Evolutionary conservation across 2,113 vertebrate genomes (phyloP), one percentile per base, ranked within the genome.

Genomic region (Corythaeola cristata): DNA sequence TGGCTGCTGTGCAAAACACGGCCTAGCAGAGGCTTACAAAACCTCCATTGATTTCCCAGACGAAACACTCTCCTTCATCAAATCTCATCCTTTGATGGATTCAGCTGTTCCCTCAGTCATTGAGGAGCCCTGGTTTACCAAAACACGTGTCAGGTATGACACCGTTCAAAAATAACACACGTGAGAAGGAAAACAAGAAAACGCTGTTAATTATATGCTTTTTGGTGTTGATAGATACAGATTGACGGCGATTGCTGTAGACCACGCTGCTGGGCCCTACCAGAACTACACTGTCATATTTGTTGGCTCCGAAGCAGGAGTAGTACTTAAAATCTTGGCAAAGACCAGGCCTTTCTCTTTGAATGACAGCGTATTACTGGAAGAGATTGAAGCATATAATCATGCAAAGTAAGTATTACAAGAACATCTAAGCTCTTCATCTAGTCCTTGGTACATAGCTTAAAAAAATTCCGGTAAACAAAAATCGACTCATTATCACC

Each of bases 61-160:
- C 14, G 99, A 99, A 93, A 99, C 99, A 1, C 98, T 99, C 85
- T 98, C 99, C 74, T 99, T 99, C 98, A 99, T 99, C 98, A 99
- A 99, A 96, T 99, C 99, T 79, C 99, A 99, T 96, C 99, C 99
- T 15, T 97, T 99, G 88, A 99, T 99, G 99, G 99, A 99, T 96
- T 98, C 98, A 30, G 99, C 99, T 2, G 99, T 99, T 76, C 99
- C 99, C 5, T 99, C 99, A 30, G 97, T 99, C 19, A 98, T 98
- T 26, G 99, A 99, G 8, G 99, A 99, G 96, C 99, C 99, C 19
- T 99, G 99, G 99, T 99, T 99, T 98, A 99, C 99, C 47, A 99
- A 99, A 98, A 99, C 99, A 14, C 98, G 99, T 50, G 99, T 99
- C 98, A 99, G 99, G 99, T 99, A 98, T 81, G 95, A 24, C 24